A percentile compares a stretch with the other conserved stretches of the same genome.
Conservation (phyloP, 1,140 invertebrate genomes). For the Wiebesia pumilae region DNA sequence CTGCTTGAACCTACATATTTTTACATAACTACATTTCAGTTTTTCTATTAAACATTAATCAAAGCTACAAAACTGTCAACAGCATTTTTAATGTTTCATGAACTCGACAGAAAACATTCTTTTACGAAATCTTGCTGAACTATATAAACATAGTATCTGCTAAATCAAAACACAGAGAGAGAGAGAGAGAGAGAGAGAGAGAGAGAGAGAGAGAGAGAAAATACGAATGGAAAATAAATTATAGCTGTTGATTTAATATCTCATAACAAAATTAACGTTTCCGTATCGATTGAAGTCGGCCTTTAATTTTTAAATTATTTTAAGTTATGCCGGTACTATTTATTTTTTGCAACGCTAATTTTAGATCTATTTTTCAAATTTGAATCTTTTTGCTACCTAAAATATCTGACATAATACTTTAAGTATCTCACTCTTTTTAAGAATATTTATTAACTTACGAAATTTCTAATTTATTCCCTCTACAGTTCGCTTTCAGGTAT, state of each 20-base stretch:
- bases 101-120: not conserved
- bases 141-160: not conserved
- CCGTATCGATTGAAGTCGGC: not conserved
- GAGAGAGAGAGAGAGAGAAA: not conserved
- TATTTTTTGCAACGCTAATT: not conserved
- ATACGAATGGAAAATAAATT: not conserved
- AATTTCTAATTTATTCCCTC: not conserved
- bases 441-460: not conserved
- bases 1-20: not conserved
- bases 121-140: not conserved
- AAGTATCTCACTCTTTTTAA: not conserved
- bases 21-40: not conserved
- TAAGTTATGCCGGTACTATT: too few relatives aligned
- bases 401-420: not conserved
- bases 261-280: not conserved
- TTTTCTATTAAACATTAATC: constrained; percentile 4
- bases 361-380: not conserved
- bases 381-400: not conserved
- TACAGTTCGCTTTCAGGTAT: not conserved
- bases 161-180: too few relatives aligned
- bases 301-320: too few relatives aligned
- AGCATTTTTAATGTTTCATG: not conserved
- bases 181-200: not conserved
- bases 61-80: not conserved
- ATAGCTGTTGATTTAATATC: not conserved